Percentiles rank a stretch among this genome's conserved stretches.
Conservation (phyloP, 2,888 invertebrate species). For the Rhynchonema sp. region DNA sequence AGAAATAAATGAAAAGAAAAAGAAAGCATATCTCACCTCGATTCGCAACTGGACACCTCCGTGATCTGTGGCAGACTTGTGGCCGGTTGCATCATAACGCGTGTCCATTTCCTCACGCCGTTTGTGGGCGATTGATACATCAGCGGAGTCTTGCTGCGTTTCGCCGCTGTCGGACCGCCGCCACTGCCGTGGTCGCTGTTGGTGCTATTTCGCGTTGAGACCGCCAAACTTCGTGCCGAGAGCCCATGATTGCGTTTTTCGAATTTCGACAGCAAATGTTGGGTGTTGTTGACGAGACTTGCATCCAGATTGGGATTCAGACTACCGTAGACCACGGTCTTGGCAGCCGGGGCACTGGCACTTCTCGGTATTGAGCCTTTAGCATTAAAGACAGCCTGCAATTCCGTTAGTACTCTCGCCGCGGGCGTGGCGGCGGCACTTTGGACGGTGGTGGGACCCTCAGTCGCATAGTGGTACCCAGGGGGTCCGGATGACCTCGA, state of each 20-base stretch:
- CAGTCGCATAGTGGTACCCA: too few relatives aligned
- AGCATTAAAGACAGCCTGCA: too few relatives aligned
- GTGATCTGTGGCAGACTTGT: not conserved
- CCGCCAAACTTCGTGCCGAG: too few relatives aligned
- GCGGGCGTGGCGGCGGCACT: not conserved
- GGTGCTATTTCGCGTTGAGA: not conserved
- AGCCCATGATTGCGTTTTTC: not conserved
- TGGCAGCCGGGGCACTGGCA: not conserved
- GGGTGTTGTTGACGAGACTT: not conserved
- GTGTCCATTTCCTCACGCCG: too few relatives aligned
- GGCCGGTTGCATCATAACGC: not conserved
- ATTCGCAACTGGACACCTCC: not conserved
- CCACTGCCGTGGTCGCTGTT: not conserved
- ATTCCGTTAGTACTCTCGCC: not conserved
- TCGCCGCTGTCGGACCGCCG: not conserved
- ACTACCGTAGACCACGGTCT: not conserved
- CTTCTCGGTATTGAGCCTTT: not conserved
- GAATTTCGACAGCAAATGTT: not conserved
- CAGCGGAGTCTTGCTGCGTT: not conserved
- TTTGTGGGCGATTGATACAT: too few relatives aligned
- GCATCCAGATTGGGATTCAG: too few relatives aligned
- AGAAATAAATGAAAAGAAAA: too few relatives aligned
- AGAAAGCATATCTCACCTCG: too few relatives aligned
- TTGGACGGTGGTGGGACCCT: not conserved
- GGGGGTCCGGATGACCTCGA: too few relatives aligned